Base-by-base conservation (phyloP, 2,888 invertebrate species). In the Drosophila paranaensis region DNA sequence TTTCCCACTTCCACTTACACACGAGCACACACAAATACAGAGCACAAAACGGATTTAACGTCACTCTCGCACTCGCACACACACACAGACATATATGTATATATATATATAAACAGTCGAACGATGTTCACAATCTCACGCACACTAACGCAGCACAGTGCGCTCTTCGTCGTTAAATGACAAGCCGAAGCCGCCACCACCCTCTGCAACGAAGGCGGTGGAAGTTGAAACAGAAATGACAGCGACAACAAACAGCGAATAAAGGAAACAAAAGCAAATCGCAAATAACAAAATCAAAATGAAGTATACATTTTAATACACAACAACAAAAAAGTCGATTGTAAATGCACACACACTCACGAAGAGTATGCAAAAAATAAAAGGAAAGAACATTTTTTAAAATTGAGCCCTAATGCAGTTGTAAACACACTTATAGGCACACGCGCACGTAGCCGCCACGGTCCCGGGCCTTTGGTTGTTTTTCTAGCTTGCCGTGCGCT, bases 221-320 rank as follows among this genome's bases (percentile, higher is more conserved):
- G 67, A 67, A 68, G 62, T 67, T 64, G 63, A 77, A 63, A 79
- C 60, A 76, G 60, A 66, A 75, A 73, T 70, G 76, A 79, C 79
- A 79, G 76, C 79, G 79, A 79, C 79, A 79, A 79, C 79, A 79
- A 87, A 82, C 78, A 75, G 63, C 82, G 77, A 77, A 88, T 80
- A 82, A 88, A 88, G 86, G 88, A 88, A 86, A 74, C 85, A 81
- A 88, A 86, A 86, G 88, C 71, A 71, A 86, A 85, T 84, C 58
- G 73, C 79, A 65, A 87, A 75, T 79, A 79, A 77, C 77, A 84
- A 81, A 86, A 77, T 71, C 68, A 78, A 77, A 83, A 83, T 74
- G 82, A 81, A 83, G 77, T 70, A 60, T 53, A 79, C 55, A 65
- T 30, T 48, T 40, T 14, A 65, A 65, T 54, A 56, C 60, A 69